phyloP scores from a whole-genome alignment of 2,888 invertebrate species.

The Carcina quercana region DNA sequence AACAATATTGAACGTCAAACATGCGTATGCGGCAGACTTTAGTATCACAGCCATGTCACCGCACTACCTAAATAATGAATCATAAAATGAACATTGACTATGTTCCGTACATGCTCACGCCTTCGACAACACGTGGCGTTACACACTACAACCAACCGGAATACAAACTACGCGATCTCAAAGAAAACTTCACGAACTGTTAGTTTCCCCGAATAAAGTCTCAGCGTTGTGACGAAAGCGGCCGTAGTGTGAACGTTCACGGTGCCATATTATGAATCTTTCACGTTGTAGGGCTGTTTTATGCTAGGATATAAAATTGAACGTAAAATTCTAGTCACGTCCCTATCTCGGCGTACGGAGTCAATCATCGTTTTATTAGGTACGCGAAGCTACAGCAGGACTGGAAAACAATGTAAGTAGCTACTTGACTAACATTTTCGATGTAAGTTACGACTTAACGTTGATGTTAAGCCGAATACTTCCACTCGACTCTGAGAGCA shows the following conservation, averaged over 20 bases:
- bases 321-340: slow-evolving; percentile 61
- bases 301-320: slow-evolving; percentile 54
- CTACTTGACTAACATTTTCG: too few relatives aligned
- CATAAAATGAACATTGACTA: slow-evolving; percentile 32
- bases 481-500: too few relatives aligned
- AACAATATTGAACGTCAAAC: too few relatives aligned
- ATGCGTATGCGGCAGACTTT: too few relatives aligned
- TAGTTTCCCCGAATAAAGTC: neutral
- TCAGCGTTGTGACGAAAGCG: slow-evolving; percentile 10
- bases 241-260: slow-evolving; percentile 27
- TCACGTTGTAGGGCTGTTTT: slow-evolving; percentile 47
- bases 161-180: too few relatives aligned
- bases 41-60: too few relatives aligned
- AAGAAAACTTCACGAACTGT: neutral
- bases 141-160: slow-evolving; percentile 8
- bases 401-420: slow-evolving; percentile 24
- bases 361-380: slow-evolving; percentile 70
- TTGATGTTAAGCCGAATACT: too few relatives aligned
- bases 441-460: too few relatives aligned
- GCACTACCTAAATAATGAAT: too few relatives aligned
- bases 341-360: slow-evolving; percentile 38
- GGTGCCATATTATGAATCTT: slow-evolving; percentile 51
- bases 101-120: slow-evolving; percentile 7
- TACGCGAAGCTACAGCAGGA: slow-evolving; percentile 18
- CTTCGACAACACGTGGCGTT: slow-evolving; percentile 12